A percentile compares a stretch with the other conserved stretches of the same genome.
Evolutionary conservation across 2,888 invertebrate species (phyloP).

Genomic region (Papilio gigon): DNA sequence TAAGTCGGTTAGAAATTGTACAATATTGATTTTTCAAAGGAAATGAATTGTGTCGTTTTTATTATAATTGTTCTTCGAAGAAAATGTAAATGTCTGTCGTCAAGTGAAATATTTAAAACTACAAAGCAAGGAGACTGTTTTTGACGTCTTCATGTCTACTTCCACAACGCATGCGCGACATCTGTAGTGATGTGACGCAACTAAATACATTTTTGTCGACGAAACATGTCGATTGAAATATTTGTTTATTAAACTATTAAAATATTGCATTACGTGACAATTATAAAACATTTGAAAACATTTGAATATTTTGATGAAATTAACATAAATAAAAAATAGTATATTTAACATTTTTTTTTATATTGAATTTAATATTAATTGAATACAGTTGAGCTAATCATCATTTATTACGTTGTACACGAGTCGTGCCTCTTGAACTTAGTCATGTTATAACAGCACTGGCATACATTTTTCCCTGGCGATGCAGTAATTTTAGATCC

Average conservation of each 20-base stretch:
- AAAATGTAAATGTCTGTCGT: constrained; percentile 39
- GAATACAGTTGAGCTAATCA: neutral
- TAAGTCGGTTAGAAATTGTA: too few species aligned
- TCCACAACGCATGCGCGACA: constrained; percentile 64
- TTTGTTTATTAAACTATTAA: neutral
- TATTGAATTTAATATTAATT: neutral
- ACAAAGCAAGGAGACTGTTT: constrained; percentile 52
- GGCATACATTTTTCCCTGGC: constrained; percentile 10
- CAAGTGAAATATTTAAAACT: constrained; percentile 59
- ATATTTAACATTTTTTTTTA: neutral
- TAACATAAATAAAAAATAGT: neutral
- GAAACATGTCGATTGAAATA: constrained; percentile 26
- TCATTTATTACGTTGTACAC: neutral
- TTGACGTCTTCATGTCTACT: constrained; percentile 50
- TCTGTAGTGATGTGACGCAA: constrained; percentile 55
- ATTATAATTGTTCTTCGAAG: neutral
- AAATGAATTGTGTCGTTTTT: neutral
- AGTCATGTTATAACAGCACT: constrained; percentile 32
- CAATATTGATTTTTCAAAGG: too few species aligned
- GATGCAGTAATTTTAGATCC: constrained; percentile 23
- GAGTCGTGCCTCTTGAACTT: too few species aligned
- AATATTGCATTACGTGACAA: neutral
- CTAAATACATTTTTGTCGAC: constrained; percentile 39
- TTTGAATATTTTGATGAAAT: neutral
- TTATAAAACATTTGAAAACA: neutral